A percentile compares a stretch with the other conserved stretches of the same genome.
Conservation (phyloP, 2,797 vertebrate genomes). For the Enteromius treurensis region DNA sequence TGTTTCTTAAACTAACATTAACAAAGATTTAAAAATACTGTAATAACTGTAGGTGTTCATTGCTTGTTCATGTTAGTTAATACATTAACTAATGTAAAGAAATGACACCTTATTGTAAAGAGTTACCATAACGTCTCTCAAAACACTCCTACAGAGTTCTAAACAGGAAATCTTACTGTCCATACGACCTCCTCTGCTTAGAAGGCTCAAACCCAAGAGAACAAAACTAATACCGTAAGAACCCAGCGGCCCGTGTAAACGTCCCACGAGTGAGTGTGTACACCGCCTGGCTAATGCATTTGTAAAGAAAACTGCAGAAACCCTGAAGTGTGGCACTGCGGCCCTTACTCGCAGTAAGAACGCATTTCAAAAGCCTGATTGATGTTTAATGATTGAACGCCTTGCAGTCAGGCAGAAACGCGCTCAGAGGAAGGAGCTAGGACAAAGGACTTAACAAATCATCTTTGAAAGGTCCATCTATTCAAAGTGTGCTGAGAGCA, state of each 20-base stretch:
- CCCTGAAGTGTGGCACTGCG: conserved; percentile 31
- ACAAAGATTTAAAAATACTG: too few species aligned
- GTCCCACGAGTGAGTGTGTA: conserved; percentile 36
- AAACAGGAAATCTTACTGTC: conserved; percentile 1
- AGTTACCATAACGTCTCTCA: too few species aligned
- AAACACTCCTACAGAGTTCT: not conserved
- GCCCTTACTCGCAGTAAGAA: conserved; percentile 29
- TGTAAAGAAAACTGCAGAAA: conserved; percentile 37
- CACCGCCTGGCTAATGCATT: conserved; percentile 34
- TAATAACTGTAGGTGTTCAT: too few species aligned
- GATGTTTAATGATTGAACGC: conserved; percentile 55
- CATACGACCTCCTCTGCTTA: conserved; percentile 16
- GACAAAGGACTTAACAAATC: conserved; percentile 67
- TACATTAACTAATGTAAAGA: too few species aligned
- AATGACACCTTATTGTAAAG: too few species aligned
- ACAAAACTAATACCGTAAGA: conserved; percentile 30
- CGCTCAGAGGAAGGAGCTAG: conserved; percentile 46
- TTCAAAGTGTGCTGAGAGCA: conserved; percentile 66
- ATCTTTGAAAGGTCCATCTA: conserved; percentile 69
- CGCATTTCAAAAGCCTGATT: conserved; percentile 54
- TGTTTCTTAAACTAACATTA: too few species aligned
- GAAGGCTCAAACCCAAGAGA: conserved; percentile 4
- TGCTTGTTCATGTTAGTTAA: too few species aligned
- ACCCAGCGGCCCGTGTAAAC: conserved; percentile 25
- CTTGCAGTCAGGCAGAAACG: conserved; percentile 44